Base-by-base conservation (phyloP, 2,888 invertebrate genomes). In the Aphodius granarius region DNA sequence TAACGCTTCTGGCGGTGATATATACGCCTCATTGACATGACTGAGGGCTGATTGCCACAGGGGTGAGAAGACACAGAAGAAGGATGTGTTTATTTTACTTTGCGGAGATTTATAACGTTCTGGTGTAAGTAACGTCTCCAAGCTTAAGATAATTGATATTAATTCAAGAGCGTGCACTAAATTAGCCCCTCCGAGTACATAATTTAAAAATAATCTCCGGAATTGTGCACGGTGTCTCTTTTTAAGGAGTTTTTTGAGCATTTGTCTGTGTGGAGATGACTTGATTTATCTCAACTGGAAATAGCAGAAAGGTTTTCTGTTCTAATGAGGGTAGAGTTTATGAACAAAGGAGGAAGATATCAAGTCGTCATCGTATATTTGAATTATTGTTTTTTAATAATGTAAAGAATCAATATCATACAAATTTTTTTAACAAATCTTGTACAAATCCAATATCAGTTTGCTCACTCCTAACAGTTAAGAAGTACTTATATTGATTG, bases 131-230 rank as follows among this genome's bases (percentile, higher is more conserved):
- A 68, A 68, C 68, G 22, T 68, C 68, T 22, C 20, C 21, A 20
- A 21, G 68, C 68, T 68, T 68, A 68, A 68, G 68, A 68, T 68
- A 68, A 68, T 68, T 68, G 68, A 68, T 68, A 68, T 68, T 68
- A 68, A 68, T 68, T 68, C 68, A 20, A 20, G 68, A 16, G 21
- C 68, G 68, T n/a, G 68, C 68, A 68, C 21, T 68, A 68, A 68
- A 68, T 68, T 68, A 68, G 22, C 68, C 20, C 20, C 68, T 19
- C 19, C 22, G 68, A n/a, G 20, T 20, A 22, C 68, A 22, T 68
- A 68, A 68, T 68, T 68, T 68, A 68, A 68, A 68, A 68, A 68
- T 68, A 68, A 68, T 68, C 68, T 16, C 68, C 6, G 21, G 20
- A 68, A 70, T 20, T 20, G 43, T 43, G 13, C 43, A 43, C 6